Percentiles rank a stretch among this genome's conserved stretches.
Evolutionary conservation across 2,797 vertebrate species (phyloP).

Genomic region (Galaxias olidus): DNA sequence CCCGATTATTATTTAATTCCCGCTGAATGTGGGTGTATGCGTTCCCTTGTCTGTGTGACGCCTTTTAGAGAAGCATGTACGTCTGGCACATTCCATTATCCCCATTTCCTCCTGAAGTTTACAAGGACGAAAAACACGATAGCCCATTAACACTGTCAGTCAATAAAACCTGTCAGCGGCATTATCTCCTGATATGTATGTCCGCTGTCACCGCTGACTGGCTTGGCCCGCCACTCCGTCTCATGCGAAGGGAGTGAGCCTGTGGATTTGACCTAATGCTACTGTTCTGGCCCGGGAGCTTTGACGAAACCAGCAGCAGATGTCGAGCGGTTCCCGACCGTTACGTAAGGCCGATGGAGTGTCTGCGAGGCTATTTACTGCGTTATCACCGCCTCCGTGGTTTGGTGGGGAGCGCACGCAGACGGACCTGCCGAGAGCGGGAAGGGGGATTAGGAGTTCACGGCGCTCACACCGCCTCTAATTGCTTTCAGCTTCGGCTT

Average conservation of each 20-base stretch:
- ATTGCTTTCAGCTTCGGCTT: constrained; percentile 69
- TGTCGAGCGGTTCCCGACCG: constrained; percentile 52
- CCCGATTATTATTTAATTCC: too few species aligned
- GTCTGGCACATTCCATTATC: too few species aligned
- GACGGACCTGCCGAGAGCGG: constrained; percentile 31
- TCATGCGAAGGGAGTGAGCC: background rate
- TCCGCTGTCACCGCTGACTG: background rate
- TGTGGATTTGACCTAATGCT: constrained; percentile 46
- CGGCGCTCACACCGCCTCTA: constrained; percentile 50
- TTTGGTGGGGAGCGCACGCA: constrained; percentile 31
- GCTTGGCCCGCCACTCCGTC: background rate
- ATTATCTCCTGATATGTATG: too few species aligned
- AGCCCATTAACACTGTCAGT: constrained; percentile 12
- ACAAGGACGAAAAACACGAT: background rate
- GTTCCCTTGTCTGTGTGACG: too few species aligned
- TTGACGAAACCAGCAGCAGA: constrained; percentile 69
- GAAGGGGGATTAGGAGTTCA: constrained; percentile 47
- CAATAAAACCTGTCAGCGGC: constrained; percentile 31
- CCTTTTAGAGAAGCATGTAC: too few species aligned
- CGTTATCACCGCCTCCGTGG: constrained; percentile 58
- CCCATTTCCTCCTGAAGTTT: too few species aligned
- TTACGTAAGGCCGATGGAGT: constrained; percentile 19
- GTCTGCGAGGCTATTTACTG: constrained; percentile 20
- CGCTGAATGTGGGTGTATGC: too few species aligned
- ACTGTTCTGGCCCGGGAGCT: constrained; percentile 71